Conservation (phyloP, 2,797 vertebrate species). For the Prionace glauca region DNA sequence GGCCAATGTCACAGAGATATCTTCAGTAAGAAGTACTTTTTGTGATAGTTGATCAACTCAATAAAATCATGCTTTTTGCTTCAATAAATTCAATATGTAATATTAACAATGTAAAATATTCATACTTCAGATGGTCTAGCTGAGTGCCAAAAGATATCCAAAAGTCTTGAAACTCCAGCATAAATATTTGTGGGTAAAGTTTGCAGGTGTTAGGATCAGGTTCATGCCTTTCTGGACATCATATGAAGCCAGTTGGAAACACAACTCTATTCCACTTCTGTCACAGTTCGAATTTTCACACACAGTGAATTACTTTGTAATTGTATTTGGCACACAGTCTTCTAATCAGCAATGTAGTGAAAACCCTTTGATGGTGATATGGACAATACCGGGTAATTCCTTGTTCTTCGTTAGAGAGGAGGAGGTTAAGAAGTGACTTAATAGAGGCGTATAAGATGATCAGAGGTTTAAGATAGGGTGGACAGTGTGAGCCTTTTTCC, state of each 20-base stretch:
- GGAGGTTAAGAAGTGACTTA: no score
- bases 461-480: no score
- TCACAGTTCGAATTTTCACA: background rate
- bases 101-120: background rate
- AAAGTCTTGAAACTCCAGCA: background rate
- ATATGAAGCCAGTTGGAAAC: background rate
- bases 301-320: no score
- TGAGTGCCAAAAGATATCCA: background rate
- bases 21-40: background rate
- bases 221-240: no score
- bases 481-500: no score
- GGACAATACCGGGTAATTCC: background rate
- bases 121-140: background rate
- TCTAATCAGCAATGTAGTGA: background rate
- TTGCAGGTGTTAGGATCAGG: background rate
- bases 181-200: background rate
- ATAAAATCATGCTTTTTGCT: background rate
- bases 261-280: background rate
- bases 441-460: no score
- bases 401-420: background rate
- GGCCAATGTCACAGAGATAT: background rate
- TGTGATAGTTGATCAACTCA: background rate
- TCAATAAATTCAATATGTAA: background rate
- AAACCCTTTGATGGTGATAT: background rate
- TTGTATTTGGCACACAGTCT: background rate